A percentile compares a stretch with the other conserved stretches of the same genome.
Evolutionary conservation across 2,888 invertebrate species (phyloP).

Genomic region (Phorcus lineatus): DNA sequence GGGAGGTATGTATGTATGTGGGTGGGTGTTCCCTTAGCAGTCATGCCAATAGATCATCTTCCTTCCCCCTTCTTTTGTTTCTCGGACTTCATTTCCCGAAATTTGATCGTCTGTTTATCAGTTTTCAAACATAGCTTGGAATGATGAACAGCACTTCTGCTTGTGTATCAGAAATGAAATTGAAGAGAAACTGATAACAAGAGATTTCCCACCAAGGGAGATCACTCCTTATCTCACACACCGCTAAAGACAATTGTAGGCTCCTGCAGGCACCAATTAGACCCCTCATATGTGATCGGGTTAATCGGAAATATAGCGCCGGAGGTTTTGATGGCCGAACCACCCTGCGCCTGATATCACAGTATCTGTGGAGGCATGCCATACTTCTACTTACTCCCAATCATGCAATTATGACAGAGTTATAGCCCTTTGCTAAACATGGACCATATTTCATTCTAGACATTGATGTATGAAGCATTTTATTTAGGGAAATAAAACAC

Average conservation of each 20-base stretch:
- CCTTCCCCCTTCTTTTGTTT: slow-evolving; percentile 1
- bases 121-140: slow-evolving; percentile 6
- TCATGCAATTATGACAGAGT: slow-evolving; percentile 23
- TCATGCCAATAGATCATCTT: background rate
- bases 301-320: slow-evolving; percentile 15
- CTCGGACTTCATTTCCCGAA: slow-evolving; percentile 10
- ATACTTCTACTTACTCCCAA: background rate
- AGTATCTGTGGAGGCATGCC: background rate
- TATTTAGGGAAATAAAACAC: slow-evolving; percentile 18
- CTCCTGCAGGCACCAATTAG: slow-evolving; percentile 32
- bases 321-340: background rate
- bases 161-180: slow-evolving; percentile 20
- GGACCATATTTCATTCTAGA: slow-evolving; percentile 10
- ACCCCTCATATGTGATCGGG: slow-evolving; percentile 14
- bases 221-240: slow-evolving; percentile 25
- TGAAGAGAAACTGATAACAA: slow-evolving; percentile 21
- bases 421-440: slow-evolving; percentile 21
- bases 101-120: slow-evolving; percentile 18
- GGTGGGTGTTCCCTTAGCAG: background rate
- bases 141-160: slow-evolving; percentile 9
- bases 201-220: slow-evolving; percentile 26
- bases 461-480: slow-evolving; percentile 22
- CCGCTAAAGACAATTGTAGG: slow-evolving; percentile 24
- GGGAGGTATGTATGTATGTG: too few species aligned
- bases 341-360: background rate